Evolutionary conservation across 1,140 invertebrate species (phyloP).

Genomic region (Archegozetes longisetosus): DNA sequence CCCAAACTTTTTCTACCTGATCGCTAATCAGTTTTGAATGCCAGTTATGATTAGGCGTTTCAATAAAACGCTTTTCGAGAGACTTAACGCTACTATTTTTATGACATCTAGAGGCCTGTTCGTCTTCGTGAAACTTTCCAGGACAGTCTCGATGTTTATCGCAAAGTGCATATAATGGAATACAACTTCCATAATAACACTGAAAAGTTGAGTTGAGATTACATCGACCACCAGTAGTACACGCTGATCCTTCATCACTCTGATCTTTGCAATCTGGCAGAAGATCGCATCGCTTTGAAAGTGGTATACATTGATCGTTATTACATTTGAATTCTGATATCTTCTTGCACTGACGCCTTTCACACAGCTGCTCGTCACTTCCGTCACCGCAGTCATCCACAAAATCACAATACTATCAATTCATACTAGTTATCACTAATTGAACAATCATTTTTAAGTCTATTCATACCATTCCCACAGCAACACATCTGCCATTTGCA

Average conservation of each 20-base stretch:
- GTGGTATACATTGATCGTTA: constrained; percentile 23
- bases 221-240: constrained; percentile 18
- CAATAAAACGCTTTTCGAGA: not conserved
- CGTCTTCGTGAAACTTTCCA: constrained; percentile 26
- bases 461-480: constrained; percentile 17
- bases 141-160: constrained; percentile 24
- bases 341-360: constrained; percentile 18
- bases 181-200: constrained; percentile 26
- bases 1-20: not conserved
- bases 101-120: constrained; percentile 21
- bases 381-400: constrained; percentile 27
- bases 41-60: not conserved
- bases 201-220: constrained; percentile 24
- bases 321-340: constrained; percentile 21
- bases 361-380: constrained; percentile 28
- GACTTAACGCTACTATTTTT: not conserved
- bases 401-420: constrained; percentile 24
- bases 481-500: constrained; percentile 25
- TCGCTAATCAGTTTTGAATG: not conserved
- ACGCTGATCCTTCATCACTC: constrained; percentile 16
- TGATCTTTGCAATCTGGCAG: constrained; percentile 18
- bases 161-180: constrained; percentile 23
- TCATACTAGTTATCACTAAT: not conserved
- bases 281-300: constrained; percentile 20
- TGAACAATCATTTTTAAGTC: not conserved